Evolutionary conservation across 2,797 vertebrate genomes (phyloP), one percentile per base, ranked within the genome.

Genomic region (Crenuchus spilurus): DNA sequence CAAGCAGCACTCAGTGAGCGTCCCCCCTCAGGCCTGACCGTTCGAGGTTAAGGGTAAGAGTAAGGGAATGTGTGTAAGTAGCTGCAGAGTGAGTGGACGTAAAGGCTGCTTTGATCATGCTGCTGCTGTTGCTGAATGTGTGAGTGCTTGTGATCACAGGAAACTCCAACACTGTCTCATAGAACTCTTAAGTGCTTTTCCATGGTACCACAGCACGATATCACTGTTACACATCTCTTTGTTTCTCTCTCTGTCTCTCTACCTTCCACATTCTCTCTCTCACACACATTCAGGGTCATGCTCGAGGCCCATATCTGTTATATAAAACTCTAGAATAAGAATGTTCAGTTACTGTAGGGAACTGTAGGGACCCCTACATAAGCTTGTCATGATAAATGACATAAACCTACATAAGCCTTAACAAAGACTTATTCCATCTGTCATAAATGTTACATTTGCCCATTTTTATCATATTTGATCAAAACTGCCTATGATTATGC

Each of bases 171-270:
- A 28, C 35, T 58, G 55, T 68, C 67, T 72, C 42, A 18, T 44
- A 37, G 66, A 65, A 68, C 67, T 66, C 46, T 48, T 71, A 80
- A 80, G 79, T 81, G 79, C 79, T 81, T 81, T 81, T 80, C 71
- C 76, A 75, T 78, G 69, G 76, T 69, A 64, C 72, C 79, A 48
- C 54, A 52, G 51, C 49, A 49, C 44, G 31, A 78, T 66, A 78
- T 75, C 51, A 52, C 44, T n/a, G 68, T 65, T 75, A 72, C 72
- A 63, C 18, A 70, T 55, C 82, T n/a, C n/a, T n/a, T n/a, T n/a
- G n/a, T n/a, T n/a, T n/a, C n/a, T n/a, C n/a, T n/a, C n/a, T n/a
- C n/a, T n/a, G n/a, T n/a, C n/a, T n/a, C n/a, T n/a, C n/a, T n/a
- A n/a, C n/a, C n/a, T 83, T 76, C 37, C 30, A 57, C 58, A 24